Percentiles rank a stretch among this genome's conserved stretches.
These are phyloP conservation scores for Eciton burchellii DNA, from an alignment of 1,140 invertebrate species.

Conservation along the genomic window DNA sequence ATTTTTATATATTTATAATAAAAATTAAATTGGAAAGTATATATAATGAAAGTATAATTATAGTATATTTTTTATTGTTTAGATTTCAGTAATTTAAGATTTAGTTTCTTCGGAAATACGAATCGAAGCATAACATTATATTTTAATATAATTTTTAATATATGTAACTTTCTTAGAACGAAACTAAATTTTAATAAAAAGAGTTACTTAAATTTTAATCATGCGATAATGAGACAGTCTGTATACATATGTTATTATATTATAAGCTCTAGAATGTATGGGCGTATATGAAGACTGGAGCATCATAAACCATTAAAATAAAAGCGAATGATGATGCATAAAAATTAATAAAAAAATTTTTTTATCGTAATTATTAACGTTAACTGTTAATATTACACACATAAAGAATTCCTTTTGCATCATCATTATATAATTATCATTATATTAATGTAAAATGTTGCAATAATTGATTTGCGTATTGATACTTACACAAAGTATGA, in stretches of 20 bases:
- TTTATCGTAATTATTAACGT: not conserved
- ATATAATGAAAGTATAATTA: no score
- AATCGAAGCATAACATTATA: no score
- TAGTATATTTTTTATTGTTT: no score
- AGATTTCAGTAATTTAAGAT: no score
- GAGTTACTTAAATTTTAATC: no score
- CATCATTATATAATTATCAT: constrained; percentile 7
- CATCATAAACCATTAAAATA: constrained; percentile 19
- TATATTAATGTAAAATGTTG: constrained; percentile 41
- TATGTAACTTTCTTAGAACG: no score
- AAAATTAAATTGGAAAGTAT: no score
- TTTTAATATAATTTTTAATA: no score
- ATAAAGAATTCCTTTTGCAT: constrained; percentile 27
- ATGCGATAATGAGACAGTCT: not conserved
- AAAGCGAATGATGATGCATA: constrained; percentile 13
- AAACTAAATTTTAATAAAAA: no score
- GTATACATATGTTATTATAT: not conserved
- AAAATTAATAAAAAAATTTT: constrained; percentile 20
- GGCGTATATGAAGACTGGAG: constrained; percentile 29
- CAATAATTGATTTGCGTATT: not conserved
- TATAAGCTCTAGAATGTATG: not conserved
- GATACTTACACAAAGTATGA: constrained; percentile 3
- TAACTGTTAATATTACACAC: not conserved
- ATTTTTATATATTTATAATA: no score
- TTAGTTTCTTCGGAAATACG: no score